Evolutionary conservation across 2,797 vertebrate genomes (phyloP), one percentile per base, ranked within the genome.

Genomic region (Pseudotriccus pelzelni): DNA sequence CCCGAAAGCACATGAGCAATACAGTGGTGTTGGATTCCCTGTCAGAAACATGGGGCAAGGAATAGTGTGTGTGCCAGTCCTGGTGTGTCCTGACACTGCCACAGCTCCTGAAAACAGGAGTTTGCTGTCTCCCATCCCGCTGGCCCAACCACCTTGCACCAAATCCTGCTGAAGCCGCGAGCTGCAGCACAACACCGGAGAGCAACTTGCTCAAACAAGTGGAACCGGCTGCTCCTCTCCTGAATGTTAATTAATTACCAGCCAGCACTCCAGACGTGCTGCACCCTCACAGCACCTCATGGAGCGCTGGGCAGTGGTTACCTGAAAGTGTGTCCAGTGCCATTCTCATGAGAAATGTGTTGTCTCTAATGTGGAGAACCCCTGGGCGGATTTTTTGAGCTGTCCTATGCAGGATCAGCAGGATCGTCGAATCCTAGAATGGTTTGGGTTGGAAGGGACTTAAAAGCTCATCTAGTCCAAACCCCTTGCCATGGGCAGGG

Each of bases 1-100:
- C 12, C 37, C 4, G 39, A 58, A 76, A 32, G 14, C 18, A 17
- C 32, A 6, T 0, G 16, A 84, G 37, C 41, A 20, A 41, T 1
- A 10, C 1, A 4, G 32, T 0, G 12, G 37, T 34, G 7, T 25
- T 21, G 23, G 59, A 22, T 10, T 22, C 39, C 25, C 15, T 12
- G 20, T 10, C 59, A 62, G 37, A 63, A 62, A 60, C 3, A 1
- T 3, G 5, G 23, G 47, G 47, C 37, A 34, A 60, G 49, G 64
- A 74, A 49, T 0, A 0, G 22, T 0, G 25, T 0, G 17, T 15
- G 24, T 3, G 14, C n/a, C 3, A 18, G 16, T 16, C 32, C 32
- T 36, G 15, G 5, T 21, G 25, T 43, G 34, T 39, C 53, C 25
- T 2, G 3, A 19, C 50, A 7, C 14, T 12, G 16, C 24, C 39